Evolutionary conservation across 2,113 vertebrate genomes (phyloP).

Genomic region (Hydrochoerus hydrochaeris): DNA sequence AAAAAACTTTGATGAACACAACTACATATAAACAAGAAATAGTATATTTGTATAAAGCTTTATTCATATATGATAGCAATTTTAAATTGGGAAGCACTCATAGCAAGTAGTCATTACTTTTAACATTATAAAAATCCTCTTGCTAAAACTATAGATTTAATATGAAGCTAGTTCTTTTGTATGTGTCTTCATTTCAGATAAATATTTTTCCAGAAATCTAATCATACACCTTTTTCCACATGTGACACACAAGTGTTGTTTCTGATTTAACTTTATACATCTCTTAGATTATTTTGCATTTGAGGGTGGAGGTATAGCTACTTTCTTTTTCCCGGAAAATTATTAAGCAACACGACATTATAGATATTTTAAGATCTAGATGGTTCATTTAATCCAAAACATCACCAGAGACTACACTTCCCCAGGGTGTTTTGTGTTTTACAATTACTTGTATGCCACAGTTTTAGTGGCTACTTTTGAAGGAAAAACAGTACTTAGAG

Average conservation of each 20-base stretch:
- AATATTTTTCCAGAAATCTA: conserved; percentile 18
- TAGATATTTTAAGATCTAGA: background rate
- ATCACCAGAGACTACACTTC: background rate
- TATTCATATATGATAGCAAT: background rate
- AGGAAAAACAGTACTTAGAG: background rate
- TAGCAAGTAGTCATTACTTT: background rate
- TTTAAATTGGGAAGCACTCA: background rate
- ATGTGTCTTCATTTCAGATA: conserved; percentile 23
- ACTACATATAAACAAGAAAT: conserved; percentile 15
- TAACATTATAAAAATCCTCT: conserved; percentile 45
- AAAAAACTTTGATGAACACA: conserved; percentile 2
- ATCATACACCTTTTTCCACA: background rate
- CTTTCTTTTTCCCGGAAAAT: background rate
- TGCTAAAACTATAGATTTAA: conserved; percentile 19
- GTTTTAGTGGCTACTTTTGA: conserved; percentile 7
- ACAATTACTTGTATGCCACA: background rate
- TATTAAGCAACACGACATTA: conserved; percentile 26
- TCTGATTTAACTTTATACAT: conserved; percentile 16
- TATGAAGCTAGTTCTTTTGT: background rate
- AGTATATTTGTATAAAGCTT: background rate
- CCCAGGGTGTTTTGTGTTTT: background rate
- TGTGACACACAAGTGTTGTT: background rate
- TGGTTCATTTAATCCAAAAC: conserved; percentile 38
- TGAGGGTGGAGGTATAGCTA: background rate
- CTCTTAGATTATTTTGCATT: conserved; percentile 44